Conservation (phyloP, 2,888 invertebrate genomes). For the Leptarthrus brevirostris region DNA sequence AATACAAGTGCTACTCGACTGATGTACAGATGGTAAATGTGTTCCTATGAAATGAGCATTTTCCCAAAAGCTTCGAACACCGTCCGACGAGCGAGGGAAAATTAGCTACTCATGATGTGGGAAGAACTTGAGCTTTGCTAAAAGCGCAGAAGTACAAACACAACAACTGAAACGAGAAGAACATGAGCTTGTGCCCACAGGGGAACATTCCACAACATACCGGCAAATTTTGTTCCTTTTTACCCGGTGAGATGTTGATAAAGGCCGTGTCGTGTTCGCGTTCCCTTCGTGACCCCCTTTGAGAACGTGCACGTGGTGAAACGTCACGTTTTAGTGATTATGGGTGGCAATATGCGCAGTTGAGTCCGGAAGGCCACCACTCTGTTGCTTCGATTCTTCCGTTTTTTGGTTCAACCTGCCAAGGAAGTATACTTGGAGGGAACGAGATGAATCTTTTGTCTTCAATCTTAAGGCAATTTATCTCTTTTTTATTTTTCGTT, state of each 20-base stretch:
- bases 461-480: not conserved
- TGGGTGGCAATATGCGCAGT: conserved; percentile 35
- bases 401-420: not conserved
- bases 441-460: conserved; percentile 35
- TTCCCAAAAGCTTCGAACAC: too few relatives aligned
- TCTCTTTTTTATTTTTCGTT: conserved; percentile 25
- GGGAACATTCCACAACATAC: not conserved
- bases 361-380: conserved; percentile 20
- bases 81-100: too few relatives aligned
- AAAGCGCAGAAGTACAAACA: too few relatives aligned
- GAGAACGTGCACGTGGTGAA: conserved; percentile 7
- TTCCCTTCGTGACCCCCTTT: not conserved
- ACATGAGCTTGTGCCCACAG: too few relatives aligned
- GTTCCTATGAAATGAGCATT: too few relatives aligned
- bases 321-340: conserved; percentile 5
- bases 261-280: not conserved
- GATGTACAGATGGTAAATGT: too few relatives aligned
- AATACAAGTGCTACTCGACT: too few relatives aligned
- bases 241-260: not conserved
- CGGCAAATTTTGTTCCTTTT: not conserved
- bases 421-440: conserved; percentile 15
- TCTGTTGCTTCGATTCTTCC: conserved; percentile 30
- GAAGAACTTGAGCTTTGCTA: too few relatives aligned
- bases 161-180: too few relatives aligned
- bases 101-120: too few relatives aligned